Evolutionary conservation across 2,797 vertebrate genomes (phyloP).

Genomic region (Helostoma temminkii): DNA sequence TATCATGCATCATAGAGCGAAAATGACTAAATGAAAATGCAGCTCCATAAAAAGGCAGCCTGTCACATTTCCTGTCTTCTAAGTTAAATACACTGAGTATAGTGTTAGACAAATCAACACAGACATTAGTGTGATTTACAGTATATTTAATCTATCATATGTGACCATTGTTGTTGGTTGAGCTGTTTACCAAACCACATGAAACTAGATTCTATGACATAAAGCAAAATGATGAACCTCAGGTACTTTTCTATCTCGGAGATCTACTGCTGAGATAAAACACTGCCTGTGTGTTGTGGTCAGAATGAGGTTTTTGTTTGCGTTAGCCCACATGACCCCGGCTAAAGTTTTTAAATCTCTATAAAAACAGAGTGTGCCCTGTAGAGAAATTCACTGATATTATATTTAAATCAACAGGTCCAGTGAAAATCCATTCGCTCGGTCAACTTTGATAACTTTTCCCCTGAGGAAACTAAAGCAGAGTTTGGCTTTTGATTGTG

Average conservation of each 20-base stretch:
- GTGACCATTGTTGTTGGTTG: not conserved
- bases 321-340: not conserved
- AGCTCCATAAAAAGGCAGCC: no score
- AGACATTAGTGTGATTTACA: not conserved
- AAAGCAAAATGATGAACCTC: not conserved
- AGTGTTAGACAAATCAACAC: no score
- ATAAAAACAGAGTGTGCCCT: not conserved
- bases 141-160: not conserved
- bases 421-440: not conserved
- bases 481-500: not conserved
- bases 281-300: not conserved
- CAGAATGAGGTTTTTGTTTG: not conserved
- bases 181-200: no score
- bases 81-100: no score
- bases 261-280: no score
- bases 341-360: not conserved
- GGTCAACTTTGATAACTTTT: not conserved
- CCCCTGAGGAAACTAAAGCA: not conserved
- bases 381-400: not conserved
- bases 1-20: no score
- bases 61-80: no score
- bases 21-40: no score
- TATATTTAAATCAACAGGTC: conserved; percentile 49
- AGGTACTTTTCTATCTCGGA: not conserved
- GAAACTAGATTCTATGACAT: not conserved